Conservation (phyloP, 1,140 invertebrate species). For the Apis florea region DNA sequence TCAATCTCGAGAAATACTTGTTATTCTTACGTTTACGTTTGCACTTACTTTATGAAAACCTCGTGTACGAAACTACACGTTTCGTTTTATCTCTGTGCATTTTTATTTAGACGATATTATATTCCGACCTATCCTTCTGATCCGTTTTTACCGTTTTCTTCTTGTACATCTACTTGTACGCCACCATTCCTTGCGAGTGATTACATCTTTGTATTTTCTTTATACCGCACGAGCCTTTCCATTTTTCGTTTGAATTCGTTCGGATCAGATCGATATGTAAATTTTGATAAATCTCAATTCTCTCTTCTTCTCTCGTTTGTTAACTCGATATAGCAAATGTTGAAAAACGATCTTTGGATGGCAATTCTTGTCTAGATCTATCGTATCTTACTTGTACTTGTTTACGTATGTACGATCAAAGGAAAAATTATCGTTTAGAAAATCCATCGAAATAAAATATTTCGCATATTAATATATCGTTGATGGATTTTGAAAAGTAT, state of each 20-base stretch:
- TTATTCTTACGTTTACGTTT: neutral
- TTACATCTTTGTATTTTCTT: constrained; percentile 6
- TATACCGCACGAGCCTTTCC: neutral
- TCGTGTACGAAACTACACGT: neutral
- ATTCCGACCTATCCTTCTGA: constrained; percentile 1
- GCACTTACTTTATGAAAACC: neutral
- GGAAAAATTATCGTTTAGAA: no score
- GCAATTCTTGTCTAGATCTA: no score
- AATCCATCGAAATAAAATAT: no score
- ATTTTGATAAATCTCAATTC: no score
- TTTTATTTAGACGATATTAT: neutral
- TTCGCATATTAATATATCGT: no score
- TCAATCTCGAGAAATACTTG: neutral
- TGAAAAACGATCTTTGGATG: no score
- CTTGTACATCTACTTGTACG: neutral
- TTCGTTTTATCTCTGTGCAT: neutral
- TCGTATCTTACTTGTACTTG: no score
- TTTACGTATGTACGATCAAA: no score
- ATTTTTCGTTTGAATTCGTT: neutral
- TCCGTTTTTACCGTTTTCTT: neutral
- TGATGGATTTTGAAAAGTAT: no score
- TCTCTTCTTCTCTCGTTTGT: no score
- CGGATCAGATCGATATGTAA: no score
- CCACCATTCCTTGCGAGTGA: constrained; percentile 2
- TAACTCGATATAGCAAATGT: no score